Conservation (phyloP, 2,113 vertebrate species). For the Scytalopus superciliaris region DNA sequence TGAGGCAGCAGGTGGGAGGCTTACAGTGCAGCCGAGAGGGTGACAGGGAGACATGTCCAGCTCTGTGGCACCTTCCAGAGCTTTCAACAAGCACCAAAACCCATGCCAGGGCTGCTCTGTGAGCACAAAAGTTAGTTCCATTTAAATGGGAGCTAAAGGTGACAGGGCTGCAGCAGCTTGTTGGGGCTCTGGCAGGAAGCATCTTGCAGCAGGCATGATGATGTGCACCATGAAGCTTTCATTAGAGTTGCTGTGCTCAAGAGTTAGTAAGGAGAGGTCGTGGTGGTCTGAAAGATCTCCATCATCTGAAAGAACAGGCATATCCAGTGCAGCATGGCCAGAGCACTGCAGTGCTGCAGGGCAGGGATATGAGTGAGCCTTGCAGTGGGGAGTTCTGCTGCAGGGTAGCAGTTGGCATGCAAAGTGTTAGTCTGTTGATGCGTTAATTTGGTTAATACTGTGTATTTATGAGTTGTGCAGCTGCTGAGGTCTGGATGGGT, state of each 20-base stretch:
- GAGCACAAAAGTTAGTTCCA: not conserved
- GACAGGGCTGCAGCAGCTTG: not conserved
- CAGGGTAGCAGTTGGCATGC: not conserved
- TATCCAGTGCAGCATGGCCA: rapidly evolving
- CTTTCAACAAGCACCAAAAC: not conserved
- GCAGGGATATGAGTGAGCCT: rapidly evolving
- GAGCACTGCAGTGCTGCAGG: rapidly evolving
- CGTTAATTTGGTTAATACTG: not conserved
- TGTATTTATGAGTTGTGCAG: rapidly evolving
- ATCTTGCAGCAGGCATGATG: not conserved
- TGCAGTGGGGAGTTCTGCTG: not conserved
- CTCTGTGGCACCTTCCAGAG: not conserved
- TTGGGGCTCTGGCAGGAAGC: not conserved
- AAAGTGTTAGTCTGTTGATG: not conserved
- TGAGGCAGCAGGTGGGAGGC: not conserved
- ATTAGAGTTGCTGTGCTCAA: rapidly evolving
- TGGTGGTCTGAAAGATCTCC: not conserved
- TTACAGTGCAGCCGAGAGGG: rapidly evolving
- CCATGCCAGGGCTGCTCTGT: not conserved
- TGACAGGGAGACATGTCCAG: not conserved
- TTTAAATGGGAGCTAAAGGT: not conserved
- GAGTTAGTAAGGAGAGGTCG: not conserved
- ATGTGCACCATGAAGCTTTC: not conserved
- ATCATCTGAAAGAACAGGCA: not conserved
- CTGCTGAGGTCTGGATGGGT: not conserved